Conservation (phyloP, 1,140 invertebrate genomes). For the Anoplolepis gracilipes region DNA sequence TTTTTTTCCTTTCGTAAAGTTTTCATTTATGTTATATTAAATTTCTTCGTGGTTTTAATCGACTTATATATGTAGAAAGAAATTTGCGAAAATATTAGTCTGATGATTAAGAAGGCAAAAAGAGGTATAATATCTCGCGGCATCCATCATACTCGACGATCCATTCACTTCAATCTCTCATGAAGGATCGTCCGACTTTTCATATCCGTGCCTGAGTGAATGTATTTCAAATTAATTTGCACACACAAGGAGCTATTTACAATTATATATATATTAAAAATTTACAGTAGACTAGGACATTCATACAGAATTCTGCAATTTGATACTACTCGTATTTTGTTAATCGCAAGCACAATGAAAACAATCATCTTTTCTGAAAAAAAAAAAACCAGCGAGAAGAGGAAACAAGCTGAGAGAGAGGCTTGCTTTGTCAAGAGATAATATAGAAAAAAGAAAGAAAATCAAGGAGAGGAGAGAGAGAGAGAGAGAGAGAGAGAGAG, state of each 20-base stretch:
- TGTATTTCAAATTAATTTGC: conserved; percentile 13
- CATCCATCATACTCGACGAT: conserved; percentile 65
- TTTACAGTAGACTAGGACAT: background rate
- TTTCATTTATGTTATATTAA: background rate
- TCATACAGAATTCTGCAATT: background rate
- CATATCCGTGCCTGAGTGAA: background rate
- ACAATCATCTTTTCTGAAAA: background rate
- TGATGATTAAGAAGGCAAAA: conserved; percentile 54
- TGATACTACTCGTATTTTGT: background rate
- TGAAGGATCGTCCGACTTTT: conserved; percentile 50
- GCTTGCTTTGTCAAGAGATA: conserved; percentile 53
- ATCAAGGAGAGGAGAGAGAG: background rate
- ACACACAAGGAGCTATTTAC: background rate
- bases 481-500: background rate
- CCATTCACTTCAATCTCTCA: conserved; percentile 52
- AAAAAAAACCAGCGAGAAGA: conserved; percentile 41
- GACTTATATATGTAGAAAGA: background rate
- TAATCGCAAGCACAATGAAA: conserved; percentile 8
- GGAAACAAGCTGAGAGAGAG: conserved; percentile 24
- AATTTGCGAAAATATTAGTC: conserved; percentile 24
- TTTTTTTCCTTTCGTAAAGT: background rate
- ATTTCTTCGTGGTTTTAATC: background rate
- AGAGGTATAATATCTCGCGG: conserved; percentile 16
- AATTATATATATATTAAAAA: background rate
- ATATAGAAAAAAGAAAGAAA: conserved; percentile 20